A percentile compares a stretch with the other conserved stretches of the same genome.
These are phyloP conservation scores for Iphiclides podalirius DNA, from an alignment of 2,888 invertebrate species.

Conservation along the genomic window DNA sequence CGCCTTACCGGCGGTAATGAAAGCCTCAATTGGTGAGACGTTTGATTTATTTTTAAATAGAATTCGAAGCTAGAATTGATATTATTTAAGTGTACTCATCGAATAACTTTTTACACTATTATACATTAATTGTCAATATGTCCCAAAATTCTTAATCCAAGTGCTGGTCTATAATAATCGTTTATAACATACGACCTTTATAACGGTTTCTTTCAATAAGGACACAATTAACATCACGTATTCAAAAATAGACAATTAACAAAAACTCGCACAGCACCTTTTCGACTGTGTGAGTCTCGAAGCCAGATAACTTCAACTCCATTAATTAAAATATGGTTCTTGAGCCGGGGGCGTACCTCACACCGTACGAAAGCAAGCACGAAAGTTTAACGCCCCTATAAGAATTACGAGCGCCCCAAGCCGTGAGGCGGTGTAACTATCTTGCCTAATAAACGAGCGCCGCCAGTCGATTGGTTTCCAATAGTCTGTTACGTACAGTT, in stretches of 20 bases:
- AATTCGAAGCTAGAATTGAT: too few relatives aligned
- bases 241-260: too few relatives aligned
- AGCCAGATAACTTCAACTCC: constrained; percentile 2
- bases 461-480: constrained; percentile 23
- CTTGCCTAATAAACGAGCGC: constrained; percentile 17
- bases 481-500: constrained; percentile 25
- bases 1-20: constrained; percentile 8
- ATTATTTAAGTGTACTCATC: too few relatives aligned
- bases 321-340: constrained; percentile 19
- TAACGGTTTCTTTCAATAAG: too few relatives aligned
- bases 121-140: too few relatives aligned
- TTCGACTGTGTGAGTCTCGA: neutral
- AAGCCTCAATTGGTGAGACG: constrained; percentile 2
- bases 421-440: constrained; percentile 18
- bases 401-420: constrained; percentile 17
- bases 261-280: neutral
- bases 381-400: constrained; percentile 19
- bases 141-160: too few relatives aligned
- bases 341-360: constrained; percentile 5
- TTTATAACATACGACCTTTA: too few relatives aligned
- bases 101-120: too few relatives aligned
- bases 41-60: neutral
- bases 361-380: constrained; percentile 4
- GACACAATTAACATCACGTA: too few relatives aligned
- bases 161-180: too few relatives aligned